Percentiles rank a stretch among this genome's conserved stretches.
Evolutionary conservation across 1,140 invertebrate genomes (phyloP).

Genomic region (Drosophila busckii): DNA sequence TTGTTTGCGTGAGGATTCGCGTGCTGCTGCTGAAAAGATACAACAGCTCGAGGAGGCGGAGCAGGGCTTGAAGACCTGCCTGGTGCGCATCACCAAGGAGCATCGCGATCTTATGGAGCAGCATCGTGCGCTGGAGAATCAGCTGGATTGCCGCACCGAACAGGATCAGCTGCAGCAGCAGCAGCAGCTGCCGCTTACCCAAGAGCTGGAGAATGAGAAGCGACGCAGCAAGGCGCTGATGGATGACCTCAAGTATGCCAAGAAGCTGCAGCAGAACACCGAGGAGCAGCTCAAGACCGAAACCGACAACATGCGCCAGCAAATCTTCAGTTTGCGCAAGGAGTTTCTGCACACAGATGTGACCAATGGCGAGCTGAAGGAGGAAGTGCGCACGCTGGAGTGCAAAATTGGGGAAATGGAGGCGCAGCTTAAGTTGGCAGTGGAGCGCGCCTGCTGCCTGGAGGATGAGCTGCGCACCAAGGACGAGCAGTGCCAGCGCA

Average conservation of each 20-base stretch:
- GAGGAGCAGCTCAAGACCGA: slow-evolving; percentile 79
- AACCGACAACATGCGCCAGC: slow-evolving; percentile 79
- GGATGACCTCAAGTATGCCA: slow-evolving; percentile 61
- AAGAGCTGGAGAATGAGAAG: slow-evolving; percentile 63
- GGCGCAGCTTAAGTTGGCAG: slow-evolving; percentile 27
- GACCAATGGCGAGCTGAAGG: slow-evolving; percentile 81
- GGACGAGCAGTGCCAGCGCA: slow-evolving; percentile 51
- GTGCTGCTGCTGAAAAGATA: slow-evolving; percentile 72
- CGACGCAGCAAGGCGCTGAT: slow-evolving; percentile 47
- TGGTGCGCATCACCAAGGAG: slow-evolving; percentile 81
- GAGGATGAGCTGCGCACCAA: slow-evolving; percentile 70
- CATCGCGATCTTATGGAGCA: slow-evolving; percentile 78
- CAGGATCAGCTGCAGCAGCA: slow-evolving; percentile 42
- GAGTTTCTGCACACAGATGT: slow-evolving; percentile 81
- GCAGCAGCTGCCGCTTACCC: slow-evolving; percentile 43
- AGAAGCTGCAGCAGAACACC: slow-evolving; percentile 78
- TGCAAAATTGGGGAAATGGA: slow-evolving; percentile 55
- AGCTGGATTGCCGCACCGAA: slow-evolving; percentile 76
- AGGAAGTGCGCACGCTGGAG: slow-evolving; percentile 80
- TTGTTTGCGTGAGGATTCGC: slow-evolving; percentile 65
- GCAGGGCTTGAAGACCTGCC: slow-evolving; percentile 78
- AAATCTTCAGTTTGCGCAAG: slow-evolving; percentile 80
- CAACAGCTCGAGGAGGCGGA: slow-evolving; percentile 81
- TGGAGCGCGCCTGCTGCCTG: slow-evolving; percentile 54
- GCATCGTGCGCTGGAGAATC: slow-evolving; percentile 78